Percentiles rank a stretch among this genome's conserved stretches.
Conservation (phyloP, 1,140 invertebrate genomes). For the Atopsyche davidsoni region DNA sequence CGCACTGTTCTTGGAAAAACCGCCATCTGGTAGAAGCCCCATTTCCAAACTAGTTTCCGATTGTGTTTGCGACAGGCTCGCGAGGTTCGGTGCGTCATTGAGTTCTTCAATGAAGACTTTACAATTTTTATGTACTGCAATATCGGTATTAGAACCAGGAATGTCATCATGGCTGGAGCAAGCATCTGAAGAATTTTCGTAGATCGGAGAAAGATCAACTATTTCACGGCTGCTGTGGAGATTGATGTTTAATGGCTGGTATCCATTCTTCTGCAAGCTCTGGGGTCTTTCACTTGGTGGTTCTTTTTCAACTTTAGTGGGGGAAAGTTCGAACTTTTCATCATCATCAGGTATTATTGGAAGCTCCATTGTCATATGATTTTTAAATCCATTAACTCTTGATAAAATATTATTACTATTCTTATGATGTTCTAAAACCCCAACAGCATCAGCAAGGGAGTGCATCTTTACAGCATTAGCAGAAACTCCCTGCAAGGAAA, state of each 20-base stretch:
- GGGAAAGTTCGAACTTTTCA: constrained; percentile 38
- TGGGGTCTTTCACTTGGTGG: constrained; percentile 30
- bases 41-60: constrained; percentile 49
- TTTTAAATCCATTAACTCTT: constrained; percentile 48
- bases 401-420: constrained; percentile 41
- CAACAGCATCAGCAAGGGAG: constrained; percentile 38
- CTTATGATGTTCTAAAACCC: constrained; percentile 43
- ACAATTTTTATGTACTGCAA: constrained; percentile 39
- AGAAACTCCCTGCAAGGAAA: constrained; percentile 34
- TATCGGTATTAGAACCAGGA: constrained; percentile 37
- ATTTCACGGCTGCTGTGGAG: constrained; percentile 44
- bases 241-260: constrained; percentile 40
- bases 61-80: constrained; percentile 46
- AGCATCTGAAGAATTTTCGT: constrained; percentile 48
- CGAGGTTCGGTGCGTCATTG: constrained; percentile 45
- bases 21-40: constrained; percentile 40
- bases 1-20: constrained; percentile 47
- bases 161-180: constrained; percentile 47
- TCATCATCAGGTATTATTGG: constrained; percentile 47
- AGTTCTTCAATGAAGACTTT: constrained; percentile 40
- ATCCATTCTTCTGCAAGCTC: constrained; percentile 40
- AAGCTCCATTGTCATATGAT: constrained; percentile 45
- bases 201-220: constrained; percentile 46
- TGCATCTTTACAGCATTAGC: constrained; percentile 43
- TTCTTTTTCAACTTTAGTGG: constrained; percentile 28